Conservation (phyloP, 1,140 invertebrate species). For the Phortica variegata region DNA sequence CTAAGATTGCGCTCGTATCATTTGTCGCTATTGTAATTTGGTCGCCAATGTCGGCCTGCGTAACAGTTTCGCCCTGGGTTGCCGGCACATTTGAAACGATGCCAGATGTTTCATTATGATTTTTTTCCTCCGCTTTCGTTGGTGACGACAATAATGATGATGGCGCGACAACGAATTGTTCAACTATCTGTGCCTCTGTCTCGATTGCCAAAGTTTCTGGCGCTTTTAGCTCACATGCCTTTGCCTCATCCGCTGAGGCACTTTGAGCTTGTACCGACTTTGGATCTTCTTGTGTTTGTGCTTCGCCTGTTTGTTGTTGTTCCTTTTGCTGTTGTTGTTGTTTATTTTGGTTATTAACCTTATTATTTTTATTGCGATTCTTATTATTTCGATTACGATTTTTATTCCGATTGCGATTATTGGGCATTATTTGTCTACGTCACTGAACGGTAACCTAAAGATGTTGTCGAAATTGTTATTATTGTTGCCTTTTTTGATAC, state of each 20-base stretch:
- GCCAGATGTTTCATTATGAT: constrained; percentile 47
- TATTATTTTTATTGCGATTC: constrained; percentile 44
- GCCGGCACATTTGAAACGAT: constrained; percentile 42
- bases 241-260: constrained; percentile 4
- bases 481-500: not conserved
- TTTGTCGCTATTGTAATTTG: not conserved
- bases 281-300: constrained; percentile 6
- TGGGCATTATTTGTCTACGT: constrained; percentile 50
- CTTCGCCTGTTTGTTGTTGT: constrained; percentile 3
- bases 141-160: constrained; percentile 11
- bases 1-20: no score
- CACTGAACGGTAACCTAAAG: constrained; percentile 5
- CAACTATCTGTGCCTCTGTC: no score
- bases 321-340: constrained; percentile 15
- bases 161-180: no score
- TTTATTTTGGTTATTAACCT: constrained; percentile 17
- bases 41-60: no score
- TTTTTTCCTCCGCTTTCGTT: constrained; percentile 9
- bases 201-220: no score
- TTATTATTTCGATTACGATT: constrained; percentile 50
- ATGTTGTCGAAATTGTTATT: no score
- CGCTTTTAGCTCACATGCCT: no score
- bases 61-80: constrained; percentile 11
- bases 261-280: constrained; percentile 5
- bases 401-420: constrained; percentile 43